These are phyloP conservation scores for Neolamprologus kungweensis DNA, from an alignment of 2,113 vertebrate genomes.

Conservation along the genomic window DNA sequence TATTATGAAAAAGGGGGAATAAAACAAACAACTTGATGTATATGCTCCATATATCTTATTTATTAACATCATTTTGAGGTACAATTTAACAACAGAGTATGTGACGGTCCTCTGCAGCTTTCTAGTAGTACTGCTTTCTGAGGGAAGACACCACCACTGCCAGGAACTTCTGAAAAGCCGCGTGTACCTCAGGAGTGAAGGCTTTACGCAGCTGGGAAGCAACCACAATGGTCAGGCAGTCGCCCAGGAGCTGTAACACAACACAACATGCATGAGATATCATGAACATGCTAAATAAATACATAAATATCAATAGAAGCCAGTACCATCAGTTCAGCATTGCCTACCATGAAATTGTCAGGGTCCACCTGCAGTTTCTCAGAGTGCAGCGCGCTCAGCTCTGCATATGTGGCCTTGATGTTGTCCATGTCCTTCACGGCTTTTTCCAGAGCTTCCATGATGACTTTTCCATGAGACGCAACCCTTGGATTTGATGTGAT, in stretches of 20 bases:
- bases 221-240: conserved; percentile 73
- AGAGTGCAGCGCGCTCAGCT: neutral
- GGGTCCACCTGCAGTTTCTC: neutral
- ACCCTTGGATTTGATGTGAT: conserved; percentile 66
- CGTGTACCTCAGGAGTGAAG: conserved; percentile 64
- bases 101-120: neutral
- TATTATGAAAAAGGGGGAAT: neutral
- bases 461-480: neutral
- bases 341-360: neutral
- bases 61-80: neutral
- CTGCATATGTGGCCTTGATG: neutral
- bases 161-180: conserved; percentile 78
- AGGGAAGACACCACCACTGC: conserved; percentile 72
- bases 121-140: conserved; percentile 75
- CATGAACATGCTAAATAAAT: neutral
- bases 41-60: neutral
- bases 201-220: conserved; percentile 37
- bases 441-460: neutral
- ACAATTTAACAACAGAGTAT: neutral
- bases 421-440: neutral
- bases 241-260: conserved; percentile 73
- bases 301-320: neutral
- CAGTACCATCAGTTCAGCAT: neutral
- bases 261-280: neutral
- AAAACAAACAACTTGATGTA: neutral